phyloP scores from a whole-genome alignment of 2,888 invertebrate species.

The Leptinotarsa tumamoca region DNA sequence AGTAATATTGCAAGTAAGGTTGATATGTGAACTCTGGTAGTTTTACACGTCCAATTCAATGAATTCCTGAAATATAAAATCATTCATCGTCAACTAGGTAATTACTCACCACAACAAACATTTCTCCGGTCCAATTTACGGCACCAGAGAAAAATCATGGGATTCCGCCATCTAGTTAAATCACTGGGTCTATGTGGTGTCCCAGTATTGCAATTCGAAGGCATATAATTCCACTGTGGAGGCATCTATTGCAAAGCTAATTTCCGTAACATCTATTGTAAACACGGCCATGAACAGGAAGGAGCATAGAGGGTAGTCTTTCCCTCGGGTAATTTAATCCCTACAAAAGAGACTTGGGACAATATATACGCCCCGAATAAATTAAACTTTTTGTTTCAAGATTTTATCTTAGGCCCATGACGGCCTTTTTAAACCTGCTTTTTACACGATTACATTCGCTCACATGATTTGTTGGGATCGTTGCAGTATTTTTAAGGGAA shows the following conservation, averaged over 20 bases:
- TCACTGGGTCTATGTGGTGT: conserved; percentile 31
- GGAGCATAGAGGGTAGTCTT: conserved; percentile 51
- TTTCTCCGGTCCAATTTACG: background rate
- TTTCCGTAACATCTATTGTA: conserved; percentile 54
- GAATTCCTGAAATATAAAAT: background rate
- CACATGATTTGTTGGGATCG: conserved; percentile 50
- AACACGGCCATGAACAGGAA: conserved; percentile 56
- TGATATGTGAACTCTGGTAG: no score
- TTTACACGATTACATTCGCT: conserved; percentile 48
- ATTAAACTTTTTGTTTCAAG: conserved; percentile 59
- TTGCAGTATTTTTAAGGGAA: conserved; percentile 34
- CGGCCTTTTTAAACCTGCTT: conserved; percentile 54
- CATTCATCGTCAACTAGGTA: background rate
- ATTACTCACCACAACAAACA: background rate
- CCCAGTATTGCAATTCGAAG: conserved; percentile 43
- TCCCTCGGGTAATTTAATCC: conserved; percentile 56
- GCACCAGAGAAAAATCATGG: background rate
- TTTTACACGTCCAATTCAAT: background rate
- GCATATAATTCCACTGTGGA: conserved; percentile 44
- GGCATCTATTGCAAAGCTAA: conserved; percentile 51
- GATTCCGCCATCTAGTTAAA: conserved; percentile 30
- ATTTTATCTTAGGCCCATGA: conserved; percentile 55
- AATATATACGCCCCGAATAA: conserved; percentile 57
- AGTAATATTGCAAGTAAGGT: no score
- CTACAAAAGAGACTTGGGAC: conserved; percentile 54